phyloP scores from a whole-genome alignment of 2,797 vertebrate species.

The Ataeniobius toweri region DNA sequence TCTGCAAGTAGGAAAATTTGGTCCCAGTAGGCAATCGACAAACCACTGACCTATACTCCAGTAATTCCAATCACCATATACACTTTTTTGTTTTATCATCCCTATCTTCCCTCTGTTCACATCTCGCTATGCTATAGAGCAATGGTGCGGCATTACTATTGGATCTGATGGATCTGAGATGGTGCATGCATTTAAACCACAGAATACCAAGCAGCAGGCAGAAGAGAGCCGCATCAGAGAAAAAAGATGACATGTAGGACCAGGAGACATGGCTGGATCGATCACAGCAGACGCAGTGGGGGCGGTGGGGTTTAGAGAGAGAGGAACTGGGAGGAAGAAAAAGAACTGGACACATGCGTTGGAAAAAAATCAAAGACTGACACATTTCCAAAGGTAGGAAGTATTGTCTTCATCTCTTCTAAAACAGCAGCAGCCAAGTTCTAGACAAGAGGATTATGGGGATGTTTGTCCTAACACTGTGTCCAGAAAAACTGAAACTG shows the following conservation, averaged over 20 bases:
- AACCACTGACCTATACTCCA: constrained; percentile 66
- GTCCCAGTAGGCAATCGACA: constrained; percentile 63
- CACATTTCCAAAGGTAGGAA: constrained; percentile 43
- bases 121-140: constrained; percentile 64
- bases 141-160: constrained; percentile 74
- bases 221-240: constrained; percentile 72
- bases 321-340: constrained; percentile 41
- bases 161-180: constrained; percentile 80
- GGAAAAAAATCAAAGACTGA: constrained; percentile 74
- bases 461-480: constrained; percentile 44
- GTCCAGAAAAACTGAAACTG: constrained; percentile 39
- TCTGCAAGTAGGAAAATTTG: constrained; percentile 47
- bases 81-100: constrained; percentile 7
- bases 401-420: constrained; percentile 47
- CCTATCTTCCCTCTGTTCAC: constrained; percentile 48
- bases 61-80: not conserved
- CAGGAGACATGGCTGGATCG: constrained; percentile 76
- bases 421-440: constrained; percentile 40
- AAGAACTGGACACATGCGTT: constrained; percentile 66
- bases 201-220: constrained; percentile 80
- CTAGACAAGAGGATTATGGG: constrained; percentile 41
- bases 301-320: constrained; percentile 29
- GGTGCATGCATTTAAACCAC: constrained; percentile 72
- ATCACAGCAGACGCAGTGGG: constrained; percentile 54
- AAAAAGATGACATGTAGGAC: constrained; percentile 83